These are phyloP conservation scores for Himalopsyche japonica DNA, from an alignment of 2,888 invertebrate species.

Conservation along the genomic window DNA sequence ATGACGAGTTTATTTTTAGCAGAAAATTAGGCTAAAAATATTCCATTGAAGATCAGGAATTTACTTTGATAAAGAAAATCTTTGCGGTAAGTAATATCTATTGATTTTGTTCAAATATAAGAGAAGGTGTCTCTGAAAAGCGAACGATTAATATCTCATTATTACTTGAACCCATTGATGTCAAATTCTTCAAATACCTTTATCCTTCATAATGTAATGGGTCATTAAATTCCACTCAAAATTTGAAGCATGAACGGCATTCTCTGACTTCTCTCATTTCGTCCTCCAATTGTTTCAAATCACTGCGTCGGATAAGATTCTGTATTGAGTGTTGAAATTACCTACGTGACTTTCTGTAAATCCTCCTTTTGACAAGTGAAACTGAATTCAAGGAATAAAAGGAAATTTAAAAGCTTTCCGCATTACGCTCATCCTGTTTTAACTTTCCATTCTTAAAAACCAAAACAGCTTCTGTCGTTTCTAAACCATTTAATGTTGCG, in stretches of 20 bases:
- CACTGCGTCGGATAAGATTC: constrained; percentile 7
- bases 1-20: no score
- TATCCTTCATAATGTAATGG: not conserved
- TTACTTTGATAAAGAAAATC: not conserved
- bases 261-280: not conserved
- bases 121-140: not conserved
- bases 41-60: not conserved
- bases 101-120: not conserved
- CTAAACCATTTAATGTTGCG: not conserved
- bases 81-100: not conserved
- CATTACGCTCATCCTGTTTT: not conserved
- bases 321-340: constrained; percentile 27
- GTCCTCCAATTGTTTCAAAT: constrained; percentile 6
- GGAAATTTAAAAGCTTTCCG: not conserved
- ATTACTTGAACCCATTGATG: not conserved
- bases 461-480: not conserved
- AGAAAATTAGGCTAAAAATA: not conserved
- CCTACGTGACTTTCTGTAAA: constrained; percentile 25
- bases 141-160: not conserved
- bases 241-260: not conserved
- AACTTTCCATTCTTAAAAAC: not conserved
- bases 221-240: constrained; percentile 1
- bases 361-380: not conserved
- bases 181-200: not conserved
- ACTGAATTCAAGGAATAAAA: not conserved